Base-by-base conservation (phyloP, 2,888 invertebrate species). In the Patella ulyssiponensis region DNA sequence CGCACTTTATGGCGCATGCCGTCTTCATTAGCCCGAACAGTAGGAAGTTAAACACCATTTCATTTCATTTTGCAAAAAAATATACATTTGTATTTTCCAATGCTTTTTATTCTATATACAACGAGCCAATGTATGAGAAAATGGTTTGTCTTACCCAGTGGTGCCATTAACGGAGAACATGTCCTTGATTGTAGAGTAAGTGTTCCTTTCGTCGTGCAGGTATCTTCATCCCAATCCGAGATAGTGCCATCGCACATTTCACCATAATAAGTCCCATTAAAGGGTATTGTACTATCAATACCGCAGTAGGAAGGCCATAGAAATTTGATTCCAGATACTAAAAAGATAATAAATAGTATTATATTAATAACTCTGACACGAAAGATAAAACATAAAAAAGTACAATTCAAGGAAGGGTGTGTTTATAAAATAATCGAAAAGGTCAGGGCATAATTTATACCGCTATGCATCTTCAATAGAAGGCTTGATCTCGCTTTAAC, bases 151-250 rank as follows among this genome's bases (percentile, higher is more conserved):
- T 76, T 17, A 82, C 82, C 82, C 20, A 76, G 27, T 17, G 81
- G 81, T 33, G 79, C 54, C 14, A 81, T 17, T n/a, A 81, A 77
- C n/a, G 80, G 74, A 71, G 75, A 54, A 77, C 88, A 88, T 20
- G 86, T 84, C 73, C 84, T 77, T 0, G 87, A 85, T 54, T 77
- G 79, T 44, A 89, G 54, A 3, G 80, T 76, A 9, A 89, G 71
- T 4, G 82, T 82, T 15, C 86, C 86, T 14, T 82, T 77, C 15
- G 84, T 85, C n/a, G 84, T 85, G 80, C 89, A 89, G 0, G 82
- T 84, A n/a, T 86, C 82, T n/a, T 83, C 81, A 73, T 89, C 88
- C 89, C 89, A 89, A 83, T 90, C 90, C 12, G 89, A 88, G 7
- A 90, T 82, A 7, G 82, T 84, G 3, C 90, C 90, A 11, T 82